These are phyloP conservation scores for Acomys russatus DNA, from an alignment of 2,797 vertebrate genomes.

Conservation along the genomic window DNA sequence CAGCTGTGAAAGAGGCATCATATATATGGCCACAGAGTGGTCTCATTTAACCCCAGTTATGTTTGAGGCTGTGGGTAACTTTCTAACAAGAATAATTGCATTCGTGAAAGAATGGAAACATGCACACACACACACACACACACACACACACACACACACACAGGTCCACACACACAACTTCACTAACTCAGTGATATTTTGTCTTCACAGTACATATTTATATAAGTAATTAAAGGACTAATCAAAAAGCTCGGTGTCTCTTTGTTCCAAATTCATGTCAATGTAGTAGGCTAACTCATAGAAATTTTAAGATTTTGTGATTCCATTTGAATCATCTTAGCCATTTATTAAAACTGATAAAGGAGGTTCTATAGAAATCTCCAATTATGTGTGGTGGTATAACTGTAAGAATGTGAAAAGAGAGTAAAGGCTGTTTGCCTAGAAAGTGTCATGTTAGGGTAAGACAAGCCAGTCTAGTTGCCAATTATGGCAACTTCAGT, in stretches of 20 bases:
- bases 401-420: not conserved
- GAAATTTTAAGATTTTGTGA: not conserved
- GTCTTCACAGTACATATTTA: not conserved
- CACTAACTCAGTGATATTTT: not conserved
- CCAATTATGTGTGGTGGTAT: not conserved
- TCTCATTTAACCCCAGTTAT: not conserved
- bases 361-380: not conserved
- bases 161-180: not conserved
- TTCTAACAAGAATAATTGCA: not conserved
- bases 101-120: not conserved
- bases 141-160: not conserved
- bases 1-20: not conserved
- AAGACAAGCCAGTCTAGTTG: not conserved
- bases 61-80: not conserved
- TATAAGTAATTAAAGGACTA: not conserved
- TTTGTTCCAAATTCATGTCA: not conserved
- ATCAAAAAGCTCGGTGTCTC: not conserved
- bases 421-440: not conserved
- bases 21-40: not conserved
- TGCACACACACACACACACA: not conserved
- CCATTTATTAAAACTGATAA: not conserved
- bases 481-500: not conserved
- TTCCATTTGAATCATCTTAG: constrained; percentile 5
- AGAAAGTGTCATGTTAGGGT: not conserved
- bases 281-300: not conserved